Conservation (phyloP, 2,113 vertebrate species). For the Microtus oregoni region DNA sequence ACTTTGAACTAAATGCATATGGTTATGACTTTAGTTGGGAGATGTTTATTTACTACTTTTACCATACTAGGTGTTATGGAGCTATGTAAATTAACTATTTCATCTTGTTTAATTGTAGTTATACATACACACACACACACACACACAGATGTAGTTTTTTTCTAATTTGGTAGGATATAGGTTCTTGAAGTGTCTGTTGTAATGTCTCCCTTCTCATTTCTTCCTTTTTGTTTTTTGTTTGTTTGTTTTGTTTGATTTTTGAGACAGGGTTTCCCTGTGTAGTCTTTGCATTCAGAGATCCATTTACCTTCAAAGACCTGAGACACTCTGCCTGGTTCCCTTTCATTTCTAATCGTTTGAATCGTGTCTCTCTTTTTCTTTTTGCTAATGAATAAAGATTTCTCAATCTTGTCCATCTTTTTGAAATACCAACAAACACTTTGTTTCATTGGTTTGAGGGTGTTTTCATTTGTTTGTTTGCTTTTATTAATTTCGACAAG, state of each 20-base stretch:
- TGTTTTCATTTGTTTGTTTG: background rate
- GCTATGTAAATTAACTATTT: background rate
- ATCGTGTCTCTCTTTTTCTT: background rate
- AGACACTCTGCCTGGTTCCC: background rate
- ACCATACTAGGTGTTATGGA: background rate
- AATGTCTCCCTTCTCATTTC: background rate
- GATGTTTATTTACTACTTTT: background rate
- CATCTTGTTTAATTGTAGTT: background rate
- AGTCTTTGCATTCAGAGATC: background rate
- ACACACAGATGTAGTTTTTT: background rate
- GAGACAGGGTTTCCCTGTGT: background rate
- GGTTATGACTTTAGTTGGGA: background rate
- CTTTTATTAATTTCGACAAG: background rate
- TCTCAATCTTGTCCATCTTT: background rate
- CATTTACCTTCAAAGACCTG: background rate
- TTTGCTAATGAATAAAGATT: background rate
- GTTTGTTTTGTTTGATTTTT: background rate
- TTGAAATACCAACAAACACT: background rate
- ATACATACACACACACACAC: too few relatives aligned
- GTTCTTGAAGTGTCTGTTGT: background rate
- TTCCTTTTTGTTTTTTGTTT: background rate
- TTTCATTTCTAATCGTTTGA: background rate
- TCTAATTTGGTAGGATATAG: background rate
- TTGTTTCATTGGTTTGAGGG: background rate
- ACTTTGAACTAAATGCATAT: background rate